Evolutionary conservation across 1,140 invertebrate species (phyloP), one percentile per base, ranked within the genome.

Genomic region (Hylaeus anthracinus): DNA sequence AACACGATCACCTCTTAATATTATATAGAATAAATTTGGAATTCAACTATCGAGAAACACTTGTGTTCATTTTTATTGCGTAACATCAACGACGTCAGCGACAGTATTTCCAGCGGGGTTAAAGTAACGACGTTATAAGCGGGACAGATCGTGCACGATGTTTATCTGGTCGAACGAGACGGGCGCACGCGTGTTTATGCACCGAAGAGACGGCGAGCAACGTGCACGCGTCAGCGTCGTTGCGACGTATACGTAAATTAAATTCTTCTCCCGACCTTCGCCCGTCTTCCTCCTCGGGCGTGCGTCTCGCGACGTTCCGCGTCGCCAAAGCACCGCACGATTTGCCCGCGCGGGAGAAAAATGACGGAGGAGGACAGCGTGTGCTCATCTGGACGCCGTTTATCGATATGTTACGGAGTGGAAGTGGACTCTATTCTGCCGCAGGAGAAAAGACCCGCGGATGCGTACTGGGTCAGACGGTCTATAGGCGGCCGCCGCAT

Each of bases 161-260:
- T 66, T 66, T 66, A 55, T 55, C 53, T 70, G 67, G 10, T 55
- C 37, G 48, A 55, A n/a, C 51, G 67, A 70, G 41, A 70, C 67
- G 41, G 51, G 2, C 67, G 26, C n/a, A 37, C 66, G 63, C 5
- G 43, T 48, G 64, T 66, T 66, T 66, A 66, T 39, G 64, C 15
- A 6, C n/a, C 37, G 14, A 41, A 26, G 51, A 39, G 51, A 72
- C 43, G 43, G 41, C 15, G 45, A 72, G 56, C 56, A 43, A 10
- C 48, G 51, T 51, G 70, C 9, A 56, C 61, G 56, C n/a, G 72
- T n/a, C 60, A 63, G 39, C 72, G 26, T 43, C 64, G 71, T 73
- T 72, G 71, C 56, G 53, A 81, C 71, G 74, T 86, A 86, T 45
- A 81, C 71, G 74, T 86, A 86, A 86, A 86, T 84, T 86, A 81